phyloP scores from a whole-genome alignment of 2,113 vertebrate genomes.

The Hucho hucho region DNA sequence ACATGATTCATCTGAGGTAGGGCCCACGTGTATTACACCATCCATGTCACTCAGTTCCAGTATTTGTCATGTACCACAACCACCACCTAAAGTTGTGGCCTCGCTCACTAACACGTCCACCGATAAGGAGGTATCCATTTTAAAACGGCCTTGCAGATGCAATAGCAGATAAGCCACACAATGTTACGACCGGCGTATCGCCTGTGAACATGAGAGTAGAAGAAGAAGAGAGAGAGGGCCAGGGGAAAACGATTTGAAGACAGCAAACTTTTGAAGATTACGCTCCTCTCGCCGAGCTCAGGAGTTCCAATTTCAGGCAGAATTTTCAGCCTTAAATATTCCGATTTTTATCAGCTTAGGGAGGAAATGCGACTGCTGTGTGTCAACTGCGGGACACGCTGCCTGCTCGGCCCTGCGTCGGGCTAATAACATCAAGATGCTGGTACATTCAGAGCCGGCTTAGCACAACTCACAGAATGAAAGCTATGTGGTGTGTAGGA shows the following conservation, averaged over 20 bases:
- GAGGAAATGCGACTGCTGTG: conserved; percentile 25
- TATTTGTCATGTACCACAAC: not conserved
- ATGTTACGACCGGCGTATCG: conserved; percentile 52
- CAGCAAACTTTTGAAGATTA: conserved; percentile 70
- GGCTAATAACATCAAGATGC: conserved; percentile 52
- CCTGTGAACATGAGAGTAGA: conserved; percentile 51
- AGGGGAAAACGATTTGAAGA: conserved; percentile 55
- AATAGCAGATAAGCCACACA: conserved; percentile 61
- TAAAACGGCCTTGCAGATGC: conserved; percentile 56
- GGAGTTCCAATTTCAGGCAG: conserved; percentile 67
- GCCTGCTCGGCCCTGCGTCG: conserved; percentile 9
- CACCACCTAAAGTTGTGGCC: conserved; percentile 36
- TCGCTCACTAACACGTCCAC: conserved; percentile 29
- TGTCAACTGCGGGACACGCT: conserved; percentile 26
- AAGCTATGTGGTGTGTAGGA: not conserved
- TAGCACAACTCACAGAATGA: not conserved
- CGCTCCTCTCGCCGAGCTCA: conserved; percentile 54
- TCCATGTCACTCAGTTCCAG: too few relatives aligned
- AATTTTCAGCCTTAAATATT: conserved; percentile 63
- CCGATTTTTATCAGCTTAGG: conserved; percentile 71
- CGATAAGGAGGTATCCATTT: conserved; percentile 67
- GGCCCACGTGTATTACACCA: too few relatives aligned
- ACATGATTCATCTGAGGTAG: too few relatives aligned
- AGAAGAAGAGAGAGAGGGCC: conserved; percentile 35
- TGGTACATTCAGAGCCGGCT: not conserved